A percentile compares a stretch with the other conserved stretches of the same genome.
Conservation (phyloP, 2,797 vertebrate genomes). For the Xenentodon cancila region DNA sequence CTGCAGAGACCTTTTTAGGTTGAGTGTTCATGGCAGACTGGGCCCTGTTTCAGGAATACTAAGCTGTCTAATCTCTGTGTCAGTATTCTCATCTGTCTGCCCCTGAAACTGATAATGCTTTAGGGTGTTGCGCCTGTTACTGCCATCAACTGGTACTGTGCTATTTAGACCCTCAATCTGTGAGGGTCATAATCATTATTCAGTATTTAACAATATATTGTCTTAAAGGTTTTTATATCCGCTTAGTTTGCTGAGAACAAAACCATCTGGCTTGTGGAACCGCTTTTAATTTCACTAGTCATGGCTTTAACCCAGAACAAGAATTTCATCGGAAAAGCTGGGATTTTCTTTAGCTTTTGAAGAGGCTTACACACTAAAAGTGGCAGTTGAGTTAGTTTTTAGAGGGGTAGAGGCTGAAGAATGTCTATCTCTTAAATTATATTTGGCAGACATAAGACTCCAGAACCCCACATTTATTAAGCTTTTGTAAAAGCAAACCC, state of each 20-base stretch:
- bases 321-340: conserved; percentile 30
- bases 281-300: conserved; percentile 18
- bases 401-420: conserved; percentile 30
- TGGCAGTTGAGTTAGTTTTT: conserved; percentile 46
- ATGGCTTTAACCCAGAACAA: conserved; percentile 23
- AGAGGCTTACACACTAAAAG: conserved; percentile 50
- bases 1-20: conserved; percentile 49
- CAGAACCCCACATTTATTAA: conserved; percentile 15
- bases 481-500: conserved; percentile 3
- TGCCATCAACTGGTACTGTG: not conserved
- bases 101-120: conserved; percentile 12
- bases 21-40: conserved; percentile 39
- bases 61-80: conserved; percentile 33
- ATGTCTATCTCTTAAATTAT: conserved; percentile 24
- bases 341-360: conserved; percentile 67
- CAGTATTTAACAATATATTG: not conserved
- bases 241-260: conserved; percentile 14
- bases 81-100: conserved; percentile 28
- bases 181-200: not conserved
- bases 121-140: conserved; percentile 6
- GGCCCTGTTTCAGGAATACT: conserved; percentile 34
- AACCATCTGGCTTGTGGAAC: conserved; percentile 6
- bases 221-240: conserved; percentile 1
- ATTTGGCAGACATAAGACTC: conserved; percentile 24
- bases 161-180: conserved; percentile 1